phyloP scores from a whole-genome alignment of 1,140 invertebrate genomes.

The Pentalonia nigronervosa region DNA sequence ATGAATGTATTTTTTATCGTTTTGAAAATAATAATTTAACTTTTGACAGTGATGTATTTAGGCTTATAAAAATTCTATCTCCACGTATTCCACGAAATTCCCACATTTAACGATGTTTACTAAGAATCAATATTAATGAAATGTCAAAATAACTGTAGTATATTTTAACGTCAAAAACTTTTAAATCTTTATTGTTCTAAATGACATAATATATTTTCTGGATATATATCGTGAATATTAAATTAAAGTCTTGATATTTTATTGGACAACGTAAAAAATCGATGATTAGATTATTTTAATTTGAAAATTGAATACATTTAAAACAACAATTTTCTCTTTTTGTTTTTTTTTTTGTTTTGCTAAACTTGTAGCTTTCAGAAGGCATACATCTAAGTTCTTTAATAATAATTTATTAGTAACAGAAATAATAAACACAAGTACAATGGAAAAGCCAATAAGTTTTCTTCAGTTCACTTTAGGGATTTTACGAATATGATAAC shows the following conservation, averaged over 20 bases:
- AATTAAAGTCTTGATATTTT: background rate
- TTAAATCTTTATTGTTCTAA: background rate
- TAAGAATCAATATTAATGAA: background rate
- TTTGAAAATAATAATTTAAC: background rate
- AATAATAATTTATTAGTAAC: background rate
- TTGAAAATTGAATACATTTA: background rate
- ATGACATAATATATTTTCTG: background rate
- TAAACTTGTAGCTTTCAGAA: background rate
- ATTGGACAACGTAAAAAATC: background rate
- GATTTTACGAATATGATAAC: too few relatives aligned
- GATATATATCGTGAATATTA: background rate
- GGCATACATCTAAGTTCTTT: too few relatives aligned
- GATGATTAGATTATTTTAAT: background rate
- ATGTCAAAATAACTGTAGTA: background rate
- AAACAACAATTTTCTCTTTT: background rate
- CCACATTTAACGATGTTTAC: background rate
- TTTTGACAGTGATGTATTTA: background rate
- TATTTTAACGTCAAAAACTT: background rate
- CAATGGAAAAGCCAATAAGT: too few relatives aligned
- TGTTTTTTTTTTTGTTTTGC: background rate
- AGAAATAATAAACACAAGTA: background rate
- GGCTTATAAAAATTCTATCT: background rate
- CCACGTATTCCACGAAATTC: background rate
- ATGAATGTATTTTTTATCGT: background rate
- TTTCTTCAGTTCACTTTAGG: too few relatives aligned